A percentile compares a stretch with the other conserved stretches of the same genome.
phyloP scores from a whole-genome alignment of 1,140 invertebrate genomes.

The Ceratoteleas bidentatus region DNA sequence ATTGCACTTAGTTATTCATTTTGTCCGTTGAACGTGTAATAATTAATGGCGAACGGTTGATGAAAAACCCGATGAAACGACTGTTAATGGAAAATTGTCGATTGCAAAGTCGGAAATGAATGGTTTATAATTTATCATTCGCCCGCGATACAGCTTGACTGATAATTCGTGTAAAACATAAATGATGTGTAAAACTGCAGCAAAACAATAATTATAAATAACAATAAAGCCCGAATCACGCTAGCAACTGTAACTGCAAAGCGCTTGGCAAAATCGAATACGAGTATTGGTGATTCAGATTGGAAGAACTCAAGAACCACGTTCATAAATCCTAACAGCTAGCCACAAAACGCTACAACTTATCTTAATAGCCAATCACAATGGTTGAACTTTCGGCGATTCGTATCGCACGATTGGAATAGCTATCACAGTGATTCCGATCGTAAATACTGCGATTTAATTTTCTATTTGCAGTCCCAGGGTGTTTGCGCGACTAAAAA shows the following conservation, averaged over 20 bases:
- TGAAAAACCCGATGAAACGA: too few relatives aligned
- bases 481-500: conserved; percentile 38
- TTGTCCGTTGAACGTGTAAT: too few relatives aligned
- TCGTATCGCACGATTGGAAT: conserved; percentile 57
- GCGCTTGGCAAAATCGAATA: conserved; percentile 45
- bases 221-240: background rate
- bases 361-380: conserved; percentile 66
- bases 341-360: conserved; percentile 60
- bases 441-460: conserved; percentile 63
- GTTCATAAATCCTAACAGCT: conserved; percentile 63
- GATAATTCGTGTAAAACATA: background rate
- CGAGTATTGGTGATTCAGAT: conserved; percentile 47
- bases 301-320: conserved; percentile 61
- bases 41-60: too few relatives aligned
- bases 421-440: conserved; percentile 62
- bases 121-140: background rate
- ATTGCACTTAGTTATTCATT: too few relatives aligned
- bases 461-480: conserved; percentile 52
- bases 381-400: conserved; percentile 63
- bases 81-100: too few relatives aligned
- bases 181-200: background rate
- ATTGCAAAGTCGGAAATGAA: too few relatives aligned
- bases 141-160: background rate
- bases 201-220: conserved; percentile 13
- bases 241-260: conserved; percentile 27